Percentiles rank a stretch among this genome's conserved stretches.
These are phyloP conservation scores for Chromis chromis DNA, from an alignment of 2,797 vertebrate species.

Conservation along the genomic window DNA sequence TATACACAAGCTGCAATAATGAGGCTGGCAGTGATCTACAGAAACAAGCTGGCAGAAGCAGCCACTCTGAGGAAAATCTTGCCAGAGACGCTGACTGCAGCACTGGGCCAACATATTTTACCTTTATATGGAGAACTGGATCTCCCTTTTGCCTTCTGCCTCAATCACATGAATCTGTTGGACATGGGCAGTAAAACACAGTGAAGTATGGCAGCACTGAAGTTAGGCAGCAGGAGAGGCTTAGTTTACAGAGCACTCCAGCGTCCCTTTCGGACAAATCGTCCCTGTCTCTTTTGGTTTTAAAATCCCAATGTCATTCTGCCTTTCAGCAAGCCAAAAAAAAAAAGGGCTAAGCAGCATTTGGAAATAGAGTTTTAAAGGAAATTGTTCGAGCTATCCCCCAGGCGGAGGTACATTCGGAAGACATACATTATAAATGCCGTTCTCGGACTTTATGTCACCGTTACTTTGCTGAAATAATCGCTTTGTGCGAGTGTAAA, in stretches of 20 bases:
- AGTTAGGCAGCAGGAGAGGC: conserved; percentile 37
- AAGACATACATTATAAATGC: conserved; percentile 70
- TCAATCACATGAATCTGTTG: conserved; percentile 67
- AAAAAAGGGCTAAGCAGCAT: conserved; percentile 43
- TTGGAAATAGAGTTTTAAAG: conserved; percentile 62
- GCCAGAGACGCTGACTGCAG: conserved; percentile 66
- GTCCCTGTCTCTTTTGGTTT: conserved; percentile 48
- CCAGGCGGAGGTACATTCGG: conserved; percentile 43
- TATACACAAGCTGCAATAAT: conserved; percentile 74
- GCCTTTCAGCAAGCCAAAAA: conserved; percentile 41
- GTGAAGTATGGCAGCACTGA: conserved; percentile 51
- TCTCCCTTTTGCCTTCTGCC: conserved; percentile 45
- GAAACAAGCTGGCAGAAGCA: conserved; percentile 65
- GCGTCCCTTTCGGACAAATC: conserved; percentile 47
- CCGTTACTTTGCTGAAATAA: conserved; percentile 51
- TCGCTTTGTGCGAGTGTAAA: conserved; percentile 48
- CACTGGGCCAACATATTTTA: conserved; percentile 80
- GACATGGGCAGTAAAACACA: conserved; percentile 64
- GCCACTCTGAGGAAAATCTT: conserved; percentile 38
- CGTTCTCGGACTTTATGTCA: conserved; percentile 57
- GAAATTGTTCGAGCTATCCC: conserved; percentile 51
- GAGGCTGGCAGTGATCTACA: conserved; percentile 67
- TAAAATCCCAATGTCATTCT: conserved; percentile 64
- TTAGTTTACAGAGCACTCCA: conserved; percentile 55
- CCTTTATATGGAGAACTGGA: conserved; percentile 83